phyloP scores from a whole-genome alignment of 2,797 vertebrate species.

The Eidolon dupreanum region DNA sequence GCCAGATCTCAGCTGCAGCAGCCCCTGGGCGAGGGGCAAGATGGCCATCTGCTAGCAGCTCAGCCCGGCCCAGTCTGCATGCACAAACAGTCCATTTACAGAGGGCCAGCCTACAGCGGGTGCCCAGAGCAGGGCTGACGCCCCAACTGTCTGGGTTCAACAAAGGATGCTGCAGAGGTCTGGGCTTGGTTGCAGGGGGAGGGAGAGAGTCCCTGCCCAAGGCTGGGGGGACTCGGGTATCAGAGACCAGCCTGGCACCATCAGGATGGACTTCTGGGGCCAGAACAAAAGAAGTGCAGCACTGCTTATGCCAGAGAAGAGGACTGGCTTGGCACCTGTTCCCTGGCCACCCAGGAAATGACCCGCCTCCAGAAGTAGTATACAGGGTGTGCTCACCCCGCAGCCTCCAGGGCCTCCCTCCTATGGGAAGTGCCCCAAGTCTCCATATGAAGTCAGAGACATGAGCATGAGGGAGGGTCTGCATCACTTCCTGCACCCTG shows the following conservation, averaged over 20 bases:
- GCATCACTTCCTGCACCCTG: background rate
- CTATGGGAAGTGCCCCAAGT: background rate
- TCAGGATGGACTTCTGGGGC: background rate
- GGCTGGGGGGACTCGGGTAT: background rate
- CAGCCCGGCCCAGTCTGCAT: background rate
- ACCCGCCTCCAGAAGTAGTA: background rate
- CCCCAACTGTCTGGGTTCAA: background rate
- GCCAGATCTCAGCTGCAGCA: background rate
- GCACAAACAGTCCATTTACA: slow-evolving; percentile 40
- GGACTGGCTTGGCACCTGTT: background rate
- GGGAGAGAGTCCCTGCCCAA: background rate
- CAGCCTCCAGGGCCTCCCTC: background rate
- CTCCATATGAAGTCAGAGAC: background rate
- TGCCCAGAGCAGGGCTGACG: background rate
- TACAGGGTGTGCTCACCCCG: fast-evolving
- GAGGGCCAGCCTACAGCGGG: background rate
- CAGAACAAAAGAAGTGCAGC: background rate
- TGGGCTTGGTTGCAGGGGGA: background rate
- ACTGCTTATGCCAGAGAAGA: background rate
- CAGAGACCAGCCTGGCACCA: slow-evolving; percentile 48
- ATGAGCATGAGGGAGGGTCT: background rate
- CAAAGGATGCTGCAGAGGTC: slow-evolving; percentile 18
- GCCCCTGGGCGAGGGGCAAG: background rate
- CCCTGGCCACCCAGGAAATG: background rate
- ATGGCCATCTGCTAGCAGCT: background rate